Evolutionary conservation across 2,113 vertebrate genomes (phyloP), one percentile per base, ranked within the genome.

Genomic region (Mus spicilegus): DNA sequence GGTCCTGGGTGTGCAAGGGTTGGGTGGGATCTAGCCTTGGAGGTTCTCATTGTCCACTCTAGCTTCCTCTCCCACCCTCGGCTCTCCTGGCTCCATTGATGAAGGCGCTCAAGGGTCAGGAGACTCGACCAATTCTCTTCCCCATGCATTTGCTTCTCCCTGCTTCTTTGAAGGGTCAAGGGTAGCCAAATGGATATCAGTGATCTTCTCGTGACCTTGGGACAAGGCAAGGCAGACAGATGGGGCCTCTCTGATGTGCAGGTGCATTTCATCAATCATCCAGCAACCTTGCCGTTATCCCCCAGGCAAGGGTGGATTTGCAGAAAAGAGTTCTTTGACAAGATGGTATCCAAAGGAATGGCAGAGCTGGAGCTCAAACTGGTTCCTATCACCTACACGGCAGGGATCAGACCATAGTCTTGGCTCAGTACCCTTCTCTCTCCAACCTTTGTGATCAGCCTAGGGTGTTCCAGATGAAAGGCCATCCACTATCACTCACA

Each of bases 171-270:
- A 3, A 7, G 33, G 54, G 46, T 58, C 81, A 11, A 3, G 22
- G 33, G n/a, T 36, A 39, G 26, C 58, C 51, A 33, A 0, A 0
- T 12, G 11, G 39, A 42, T 19, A 70, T 42, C 13, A 0, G 33
- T 5, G 58, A 24, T 24, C 93, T 87, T 69, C 49, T 78, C 4
- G 1, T 4, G 70, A 17, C 26, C 70, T 58, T n/a, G 67, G 63
- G 12, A 4, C 24, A 39, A 70, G 65, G 33, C 39, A 8, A 78
- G 36, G 49, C 22, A 36, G 84, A 65, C 7, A 0, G 10, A 7
- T 0, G 11, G 39, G 69, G 26, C 6, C 16, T 22, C 19, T 17
- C 1, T 36, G 6, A 4, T 0, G 8, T 26, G 65, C 72, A 1
- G 10, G 42, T 56, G 2, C 30, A 89, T 46, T 56, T n/a, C 73